These are phyloP conservation scores for Himalopsyche tibetana DNA, from an alignment of 2,888 invertebrate species.

Conservation along the genomic window DNA sequence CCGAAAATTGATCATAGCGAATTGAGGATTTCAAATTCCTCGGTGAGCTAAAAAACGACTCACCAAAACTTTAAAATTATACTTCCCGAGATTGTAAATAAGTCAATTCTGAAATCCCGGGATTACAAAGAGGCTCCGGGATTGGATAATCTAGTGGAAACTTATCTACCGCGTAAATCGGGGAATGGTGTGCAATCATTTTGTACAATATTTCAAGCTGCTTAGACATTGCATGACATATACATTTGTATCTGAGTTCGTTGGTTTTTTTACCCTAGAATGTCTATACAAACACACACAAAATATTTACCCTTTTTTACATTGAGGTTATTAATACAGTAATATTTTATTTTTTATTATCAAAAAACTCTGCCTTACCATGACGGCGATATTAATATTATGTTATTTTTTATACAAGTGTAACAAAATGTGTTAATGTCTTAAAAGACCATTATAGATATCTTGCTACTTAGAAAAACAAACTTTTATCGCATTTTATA, in stretches of 20 bases:
- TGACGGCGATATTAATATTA: not conserved
- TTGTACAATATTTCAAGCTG: not conserved
- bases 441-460: not conserved
- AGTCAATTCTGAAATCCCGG: too few species aligned
- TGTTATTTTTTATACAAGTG: not conserved
- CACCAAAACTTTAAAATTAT: too few species aligned
- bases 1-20: too few species aligned
- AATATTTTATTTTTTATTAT: conserved; percentile 35
- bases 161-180: too few species aligned
- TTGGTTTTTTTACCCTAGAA: not conserved
- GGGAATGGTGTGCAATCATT: too few species aligned
- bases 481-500: too few species aligned
- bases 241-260: not conserved
- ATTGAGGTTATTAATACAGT: conserved; percentile 8
- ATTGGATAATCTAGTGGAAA: too few species aligned
- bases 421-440: conserved; percentile 12
- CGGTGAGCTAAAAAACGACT: too few species aligned
- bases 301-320: not conserved
- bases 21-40: too few species aligned
- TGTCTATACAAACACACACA: not conserved
- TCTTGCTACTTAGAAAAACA: not conserved
- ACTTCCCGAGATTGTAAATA: too few species aligned
- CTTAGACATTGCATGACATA: not conserved
- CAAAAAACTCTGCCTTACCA: not conserved
- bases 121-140: too few species aligned